Conservation (phyloP, 2,113 vertebrate genomes). For the Zosterops hypoxanthus region DNA sequence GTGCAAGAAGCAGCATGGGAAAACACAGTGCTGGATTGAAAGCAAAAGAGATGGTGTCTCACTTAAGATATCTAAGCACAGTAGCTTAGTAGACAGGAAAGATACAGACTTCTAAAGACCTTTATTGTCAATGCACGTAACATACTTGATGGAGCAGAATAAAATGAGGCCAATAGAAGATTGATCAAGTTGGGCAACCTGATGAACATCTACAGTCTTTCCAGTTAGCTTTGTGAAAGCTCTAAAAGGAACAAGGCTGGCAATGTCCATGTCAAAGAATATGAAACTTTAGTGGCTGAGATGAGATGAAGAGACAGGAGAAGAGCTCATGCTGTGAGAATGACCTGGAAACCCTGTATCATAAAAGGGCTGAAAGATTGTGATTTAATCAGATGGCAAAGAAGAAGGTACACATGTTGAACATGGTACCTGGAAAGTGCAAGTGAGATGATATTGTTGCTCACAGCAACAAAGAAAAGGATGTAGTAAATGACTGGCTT, state of each 20-base stretch:
- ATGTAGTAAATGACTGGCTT: background rate
- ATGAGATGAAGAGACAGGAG: background rate
- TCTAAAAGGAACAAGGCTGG: background rate
- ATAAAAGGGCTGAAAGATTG: background rate
- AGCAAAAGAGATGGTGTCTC: background rate
- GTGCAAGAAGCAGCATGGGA: background rate
- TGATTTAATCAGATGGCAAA: background rate
- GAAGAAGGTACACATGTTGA: background rate
- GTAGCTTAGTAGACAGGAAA: background rate
- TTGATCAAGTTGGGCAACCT: background rate
- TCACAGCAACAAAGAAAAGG: background rate
- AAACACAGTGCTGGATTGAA: background rate
- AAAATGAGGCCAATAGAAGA: background rate
- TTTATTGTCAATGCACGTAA: background rate
- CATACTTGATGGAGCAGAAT: background rate
- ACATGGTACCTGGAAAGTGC: background rate
- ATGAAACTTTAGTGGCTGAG: background rate
- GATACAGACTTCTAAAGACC: background rate
- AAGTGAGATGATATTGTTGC: background rate
- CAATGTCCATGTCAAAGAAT: background rate
- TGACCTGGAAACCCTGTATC: background rate
- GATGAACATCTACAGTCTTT: background rate
- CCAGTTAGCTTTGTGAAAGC: background rate
- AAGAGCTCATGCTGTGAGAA: background rate
- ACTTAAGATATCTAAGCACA: background rate